A percentile compares a stretch with the other conserved stretches of the same genome.
These are phyloP conservation scores for Pristionchus arcanus DNA, from an alignment of 2,888 invertebrate species.

Conservation along the genomic window DNA sequence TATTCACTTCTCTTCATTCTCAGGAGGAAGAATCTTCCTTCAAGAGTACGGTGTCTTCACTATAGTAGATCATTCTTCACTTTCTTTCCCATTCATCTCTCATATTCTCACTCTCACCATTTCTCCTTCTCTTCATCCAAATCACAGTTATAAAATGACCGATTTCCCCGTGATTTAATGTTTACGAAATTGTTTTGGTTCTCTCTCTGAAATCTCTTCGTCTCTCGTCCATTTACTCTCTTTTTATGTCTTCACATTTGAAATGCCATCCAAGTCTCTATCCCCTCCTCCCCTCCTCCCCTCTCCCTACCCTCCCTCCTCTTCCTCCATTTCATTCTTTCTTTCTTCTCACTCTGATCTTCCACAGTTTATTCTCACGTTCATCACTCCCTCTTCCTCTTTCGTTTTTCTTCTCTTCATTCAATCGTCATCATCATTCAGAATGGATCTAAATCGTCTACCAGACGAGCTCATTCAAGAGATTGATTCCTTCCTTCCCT, in stretches of 20 bases:
- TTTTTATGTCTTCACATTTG: slow-evolving; percentile 51
- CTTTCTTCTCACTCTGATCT: slow-evolving; percentile 19
- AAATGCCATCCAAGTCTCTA: slow-evolving; percentile 52
- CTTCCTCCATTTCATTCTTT: slow-evolving; percentile 32
- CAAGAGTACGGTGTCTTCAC: not conserved
- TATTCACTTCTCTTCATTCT: not conserved
- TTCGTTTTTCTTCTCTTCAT: not conserved
- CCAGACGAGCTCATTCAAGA: slow-evolving; percentile 65
- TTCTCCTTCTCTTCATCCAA: slow-evolving; percentile 55
- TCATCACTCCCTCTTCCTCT: not conserved
- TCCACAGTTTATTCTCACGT: slow-evolving; percentile 7
- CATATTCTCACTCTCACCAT: slow-evolving; percentile 58
- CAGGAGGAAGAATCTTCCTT: not conserved
- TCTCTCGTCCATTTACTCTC: slow-evolving; percentile 55
- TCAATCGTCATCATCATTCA: not conserved
- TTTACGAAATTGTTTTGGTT: slow-evolving; percentile 50
- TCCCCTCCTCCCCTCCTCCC: slow-evolving; percentile 46
- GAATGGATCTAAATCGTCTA: slow-evolving; percentile 59
- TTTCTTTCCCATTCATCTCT: slow-evolving; percentile 9
- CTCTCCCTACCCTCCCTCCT: slow-evolving; percentile 22
- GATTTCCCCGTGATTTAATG: slow-evolving; percentile 54
- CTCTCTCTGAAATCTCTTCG: slow-evolving; percentile 57
- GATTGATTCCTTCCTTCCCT: slow-evolving; percentile 64
- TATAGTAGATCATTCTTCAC: slow-evolving; percentile 20
- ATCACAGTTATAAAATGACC: slow-evolving; percentile 55